Base-by-base conservation (phyloP, 2,888 invertebrate species). In the Folsomia manolachei region DNA sequence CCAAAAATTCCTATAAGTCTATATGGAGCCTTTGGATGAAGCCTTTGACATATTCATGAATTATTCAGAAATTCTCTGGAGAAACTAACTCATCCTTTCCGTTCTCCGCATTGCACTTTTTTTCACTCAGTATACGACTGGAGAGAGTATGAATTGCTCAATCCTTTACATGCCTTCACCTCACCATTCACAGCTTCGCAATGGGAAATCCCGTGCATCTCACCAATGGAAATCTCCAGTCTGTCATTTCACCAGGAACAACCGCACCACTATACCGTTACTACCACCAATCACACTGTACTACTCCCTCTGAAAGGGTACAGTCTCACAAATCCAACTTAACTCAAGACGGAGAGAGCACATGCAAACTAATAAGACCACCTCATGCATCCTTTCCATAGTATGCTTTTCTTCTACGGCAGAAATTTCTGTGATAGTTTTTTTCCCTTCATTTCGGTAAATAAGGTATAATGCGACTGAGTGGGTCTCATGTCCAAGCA, bases 31-130 rank as follows among this genome's bases (percentile, higher is more conserved):
- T n/a, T n/a, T n/a, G n/a, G n/a, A n/a, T 26, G 7, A 27, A 75
- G 74, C 72, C 75, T 76, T 76, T 76, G 78, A 76, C 78, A 76
- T 75, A 71, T 73, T 76, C 78, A 78, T 78, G 78, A 78, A 78
- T 78, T 76, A 78, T 78, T 78, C 78, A 78, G 71, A 70, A 62
- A 70, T 75, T 72, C 76, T 75, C 73, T 52, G 39, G 72, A 74
- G 75, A 75, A 71, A 69, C 69, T 71, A 71, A 74, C 71, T 71
- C 71, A 71, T 64, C 69, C 65, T 53, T 25, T 69, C 39, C 60
- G 27, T 69, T 69, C 25, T 25, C 21, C 56, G 26, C 39, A n/a
- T n/a, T n/a, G n/a, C n/a, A 67, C 66, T 63, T 61, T 66, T 11
- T 61, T 62, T 53, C 11, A 21, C 51, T 24, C n/a, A n/a, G n/a